These are phyloP conservation scores for Nasonia longicornis DNA, from an alignment of 1,140 invertebrate genomes.

Conservation along the genomic window DNA sequence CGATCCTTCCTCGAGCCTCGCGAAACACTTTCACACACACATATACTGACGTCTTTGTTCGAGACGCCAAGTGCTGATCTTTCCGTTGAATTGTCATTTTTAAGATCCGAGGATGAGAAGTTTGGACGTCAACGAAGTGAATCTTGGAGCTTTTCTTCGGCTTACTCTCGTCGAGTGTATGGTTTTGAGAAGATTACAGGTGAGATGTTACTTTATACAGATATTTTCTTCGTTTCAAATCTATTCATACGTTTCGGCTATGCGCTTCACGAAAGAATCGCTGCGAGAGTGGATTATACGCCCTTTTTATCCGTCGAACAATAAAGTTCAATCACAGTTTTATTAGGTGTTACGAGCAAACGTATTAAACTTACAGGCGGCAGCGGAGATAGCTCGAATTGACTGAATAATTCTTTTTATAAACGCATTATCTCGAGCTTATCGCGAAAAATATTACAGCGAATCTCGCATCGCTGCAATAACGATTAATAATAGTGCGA, in stretches of 20 bases:
- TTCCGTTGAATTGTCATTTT: slow-evolving; percentile 39
- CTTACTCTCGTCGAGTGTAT: slow-evolving; percentile 47
- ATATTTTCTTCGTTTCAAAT: background rate
- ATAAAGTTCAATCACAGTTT: slow-evolving; percentile 6
- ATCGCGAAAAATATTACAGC: background rate
- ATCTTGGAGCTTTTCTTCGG: slow-evolving; percentile 47
- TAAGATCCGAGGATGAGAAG: slow-evolving; percentile 48
- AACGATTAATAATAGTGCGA: background rate
- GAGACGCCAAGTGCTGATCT: slow-evolving; percentile 28
- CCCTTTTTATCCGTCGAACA: background rate
- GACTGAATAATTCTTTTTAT: slow-evolving; percentile 7
- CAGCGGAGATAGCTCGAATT: background rate
- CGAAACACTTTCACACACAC: too few relatives aligned
- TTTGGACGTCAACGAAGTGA: slow-evolving; percentile 47
- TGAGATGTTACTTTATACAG: slow-evolving; percentile 21
- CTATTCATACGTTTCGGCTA: background rate
- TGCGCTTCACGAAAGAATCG: slow-evolving; percentile 30
- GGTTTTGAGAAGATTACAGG: slow-evolving; percentile 48
- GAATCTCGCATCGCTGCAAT: background rate
- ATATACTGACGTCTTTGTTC: background rate
- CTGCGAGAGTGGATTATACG: too few relatives aligned
- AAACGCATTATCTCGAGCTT: slow-evolving; percentile 3
- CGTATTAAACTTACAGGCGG: background rate
- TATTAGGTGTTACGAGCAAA: background rate
- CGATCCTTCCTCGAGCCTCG: background rate